These are phyloP conservation scores for Acleris emargana DNA, from an alignment of 2,888 invertebrate genomes.

Conservation along the genomic window DNA sequence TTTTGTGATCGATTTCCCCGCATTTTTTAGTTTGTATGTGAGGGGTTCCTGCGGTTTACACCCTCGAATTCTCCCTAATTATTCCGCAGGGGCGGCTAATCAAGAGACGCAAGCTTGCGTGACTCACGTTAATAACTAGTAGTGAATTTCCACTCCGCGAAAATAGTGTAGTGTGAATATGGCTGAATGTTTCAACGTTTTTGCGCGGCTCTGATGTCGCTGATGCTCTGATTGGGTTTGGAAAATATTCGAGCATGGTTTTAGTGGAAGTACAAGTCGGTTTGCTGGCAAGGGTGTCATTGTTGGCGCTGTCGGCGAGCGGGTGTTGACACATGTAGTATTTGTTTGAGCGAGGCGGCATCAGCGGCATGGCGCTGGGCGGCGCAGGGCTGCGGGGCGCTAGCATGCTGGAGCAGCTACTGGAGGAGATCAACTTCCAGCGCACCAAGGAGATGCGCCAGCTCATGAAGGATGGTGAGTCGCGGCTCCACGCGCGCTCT, in stretches of 20 bases:
- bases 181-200: constrained; percentile 17
- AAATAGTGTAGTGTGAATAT: constrained; percentile 12
- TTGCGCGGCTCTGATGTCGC: background rate
- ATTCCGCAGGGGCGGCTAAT: constrained; percentile 2
- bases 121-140: constrained; percentile 8
- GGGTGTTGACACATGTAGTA: constrained; percentile 47
- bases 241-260: constrained; percentile 15
- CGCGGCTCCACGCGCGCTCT: constrained; percentile 12
- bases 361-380: constrained; percentile 66
- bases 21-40: constrained; percentile 30
- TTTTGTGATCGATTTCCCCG: constrained; percentile 37
- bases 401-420: constrained; percentile 91
- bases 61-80: background rate
- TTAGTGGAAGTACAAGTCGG: constrained; percentile 1
- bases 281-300: background rate
- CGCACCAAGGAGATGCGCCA: constrained; percentile 96
- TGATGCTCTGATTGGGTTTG: background rate
- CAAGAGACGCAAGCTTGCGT: background rate
- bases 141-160: constrained; percentile 21
- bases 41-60: constrained; percentile 11
- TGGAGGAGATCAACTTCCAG: constrained; percentile 96
- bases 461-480: constrained; percentile 92
- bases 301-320: background rate
- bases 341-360: constrained; percentile 31
- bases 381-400: constrained; percentile 74